phyloP scores from a whole-genome alignment of 2,797 vertebrate genomes.

The Hippopotamyrus pictus region DNA sequence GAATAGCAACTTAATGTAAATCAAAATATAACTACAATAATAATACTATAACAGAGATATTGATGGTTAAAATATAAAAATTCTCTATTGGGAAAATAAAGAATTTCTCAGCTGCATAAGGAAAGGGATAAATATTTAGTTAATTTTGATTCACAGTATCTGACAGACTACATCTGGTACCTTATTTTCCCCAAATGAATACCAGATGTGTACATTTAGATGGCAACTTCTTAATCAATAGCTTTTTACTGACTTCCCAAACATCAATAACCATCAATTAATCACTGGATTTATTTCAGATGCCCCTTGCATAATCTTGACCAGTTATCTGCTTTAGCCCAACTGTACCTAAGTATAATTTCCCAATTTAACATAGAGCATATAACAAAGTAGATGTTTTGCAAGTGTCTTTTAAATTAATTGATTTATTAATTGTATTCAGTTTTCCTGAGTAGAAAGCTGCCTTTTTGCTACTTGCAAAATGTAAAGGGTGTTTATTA shows the following conservation, averaged over 20 bases:
- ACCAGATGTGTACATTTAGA: background rate
- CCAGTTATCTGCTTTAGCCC: background rate
- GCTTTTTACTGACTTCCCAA: background rate
- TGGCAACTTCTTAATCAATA: background rate
- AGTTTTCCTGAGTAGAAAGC: background rate
- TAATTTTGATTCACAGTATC: background rate
- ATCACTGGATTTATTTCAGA: background rate
- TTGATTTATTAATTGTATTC: background rate
- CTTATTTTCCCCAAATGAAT: background rate
- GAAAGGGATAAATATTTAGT: background rate
- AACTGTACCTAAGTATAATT: background rate
- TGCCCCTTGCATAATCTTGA: background rate
- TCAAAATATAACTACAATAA: background rate
- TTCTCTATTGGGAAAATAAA: background rate
- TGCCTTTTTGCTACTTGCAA: background rate
- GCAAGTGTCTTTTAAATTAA: background rate
- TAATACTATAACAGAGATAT: background rate
- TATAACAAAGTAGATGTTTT: background rate
- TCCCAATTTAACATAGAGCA: background rate
- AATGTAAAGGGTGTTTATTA: background rate
- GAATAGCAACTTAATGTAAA: background rate
- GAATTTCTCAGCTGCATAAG: background rate
- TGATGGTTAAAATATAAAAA: background rate
- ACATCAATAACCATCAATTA: background rate
- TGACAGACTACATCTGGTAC: background rate